A percentile compares a stretch with the other conserved stretches of the same genome.
These are phyloP conservation scores for Littorina saxatilis DNA, from an alignment of 1,140 invertebrate genomes.

Conservation along the genomic window DNA sequence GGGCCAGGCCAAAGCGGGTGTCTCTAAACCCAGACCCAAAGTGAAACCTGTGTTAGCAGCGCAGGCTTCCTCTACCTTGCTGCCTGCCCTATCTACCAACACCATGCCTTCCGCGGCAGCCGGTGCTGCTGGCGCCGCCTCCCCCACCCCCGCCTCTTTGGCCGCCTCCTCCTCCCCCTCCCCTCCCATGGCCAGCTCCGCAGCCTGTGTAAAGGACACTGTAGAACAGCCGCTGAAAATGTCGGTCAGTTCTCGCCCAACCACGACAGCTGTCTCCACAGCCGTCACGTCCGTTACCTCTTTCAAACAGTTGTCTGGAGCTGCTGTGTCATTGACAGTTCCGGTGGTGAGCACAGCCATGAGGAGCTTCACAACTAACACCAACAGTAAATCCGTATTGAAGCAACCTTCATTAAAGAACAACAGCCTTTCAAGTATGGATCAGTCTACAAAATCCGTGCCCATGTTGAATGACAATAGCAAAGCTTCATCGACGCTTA, in stretches of 20 bases:
- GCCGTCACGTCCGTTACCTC: neutral
- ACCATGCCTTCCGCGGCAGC: constrained; percentile 8
- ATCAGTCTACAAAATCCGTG: too few relatives aligned
- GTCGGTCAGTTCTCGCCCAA: neutral
- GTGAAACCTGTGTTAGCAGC: neutral
- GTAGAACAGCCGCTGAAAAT: neutral
- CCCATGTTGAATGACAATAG: too few relatives aligned
- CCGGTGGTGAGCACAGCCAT: neutral
- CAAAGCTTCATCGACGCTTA: too few relatives aligned
- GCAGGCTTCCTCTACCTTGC: neutral
- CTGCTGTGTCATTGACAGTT: too few relatives aligned
- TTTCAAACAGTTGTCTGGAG: neutral
- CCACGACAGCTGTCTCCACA: neutral
- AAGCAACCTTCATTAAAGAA: too few relatives aligned
- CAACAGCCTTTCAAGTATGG: too few relatives aligned
- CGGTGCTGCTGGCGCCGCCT: constrained; percentile 8
- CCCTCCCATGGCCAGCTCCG: constrained; percentile 29
- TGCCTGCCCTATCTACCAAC: neutral
- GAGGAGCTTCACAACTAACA: neutral
- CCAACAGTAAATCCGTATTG: too few relatives aligned
- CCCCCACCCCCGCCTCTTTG: constrained; percentile 18
- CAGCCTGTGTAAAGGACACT: neutral
- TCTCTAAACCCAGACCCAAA: neutral
- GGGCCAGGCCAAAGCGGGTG: neutral
- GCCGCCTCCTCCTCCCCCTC: constrained; percentile 34